Conservation (phyloP, 1,140 invertebrate genomes). For the Harpegnathos saltator region DNA sequence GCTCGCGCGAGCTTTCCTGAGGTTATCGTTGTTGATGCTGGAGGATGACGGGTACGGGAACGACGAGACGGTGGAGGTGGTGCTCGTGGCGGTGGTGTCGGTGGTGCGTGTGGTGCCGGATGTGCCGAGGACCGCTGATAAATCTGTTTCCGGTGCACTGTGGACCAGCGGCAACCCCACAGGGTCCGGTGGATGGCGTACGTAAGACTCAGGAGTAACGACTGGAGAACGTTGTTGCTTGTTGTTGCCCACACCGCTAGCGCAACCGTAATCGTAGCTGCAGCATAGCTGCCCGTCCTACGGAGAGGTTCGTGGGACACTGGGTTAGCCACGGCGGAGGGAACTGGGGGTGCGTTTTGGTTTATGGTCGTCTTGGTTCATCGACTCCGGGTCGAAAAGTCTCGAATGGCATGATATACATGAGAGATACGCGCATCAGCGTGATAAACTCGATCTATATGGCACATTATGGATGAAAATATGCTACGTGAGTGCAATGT, state of each 20-base stretch:
- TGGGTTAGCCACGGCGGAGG: slow-evolving; percentile 73
- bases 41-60: slow-evolving; percentile 61
- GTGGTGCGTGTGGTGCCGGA: slow-evolving; percentile 62
- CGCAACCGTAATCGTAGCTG: slow-evolving; percentile 88
- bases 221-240: slow-evolving; percentile 71
- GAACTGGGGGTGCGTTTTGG: slow-evolving; percentile 43
- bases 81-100: slow-evolving; percentile 46
- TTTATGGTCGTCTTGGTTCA: slow-evolving; percentile 7
- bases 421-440: no score
- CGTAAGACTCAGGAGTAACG: slow-evolving; percentile 71
- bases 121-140: slow-evolving; percentile 80
- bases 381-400: slow-evolving; percentile 52
- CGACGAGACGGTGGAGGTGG: slow-evolving; percentile 53
- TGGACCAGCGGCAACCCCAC: slow-evolving; percentile 74
- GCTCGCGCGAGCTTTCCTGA: slow-evolving; percentile 36
- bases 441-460: neutral
- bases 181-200: slow-evolving; percentile 72
- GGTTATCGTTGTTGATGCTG: slow-evolving; percentile 38
- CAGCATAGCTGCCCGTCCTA: slow-evolving; percentile 88
- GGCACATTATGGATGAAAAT: neutral
- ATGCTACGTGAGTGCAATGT: neutral
- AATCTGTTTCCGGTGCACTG: slow-evolving; percentile 81
- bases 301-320: slow-evolving; percentile 76
- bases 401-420: slow-evolving; percentile 26
- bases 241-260: slow-evolving; percentile 83